phyloP scores from a whole-genome alignment of 2,888 invertebrate genomes.

The Beris chalybata region DNA sequence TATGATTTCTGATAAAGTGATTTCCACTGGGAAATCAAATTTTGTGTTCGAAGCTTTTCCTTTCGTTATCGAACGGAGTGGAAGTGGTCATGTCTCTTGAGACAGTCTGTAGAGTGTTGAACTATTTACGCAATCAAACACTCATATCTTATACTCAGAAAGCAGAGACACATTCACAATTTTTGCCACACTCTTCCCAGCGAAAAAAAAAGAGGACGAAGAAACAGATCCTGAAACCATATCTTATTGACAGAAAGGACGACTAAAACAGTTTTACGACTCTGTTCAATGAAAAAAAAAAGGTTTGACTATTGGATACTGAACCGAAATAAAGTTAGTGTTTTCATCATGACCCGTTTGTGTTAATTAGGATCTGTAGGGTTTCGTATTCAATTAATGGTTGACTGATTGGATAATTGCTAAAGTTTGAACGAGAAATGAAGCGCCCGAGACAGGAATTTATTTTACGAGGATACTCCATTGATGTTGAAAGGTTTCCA shows the following conservation, averaged over 20 bases:
- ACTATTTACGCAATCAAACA: slow-evolving; percentile 33
- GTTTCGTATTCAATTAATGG: slow-evolving; percentile 28
- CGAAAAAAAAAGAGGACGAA: slow-evolving; percentile 4
- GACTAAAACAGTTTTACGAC: slow-evolving; percentile 26
- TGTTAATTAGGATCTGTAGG: slow-evolving; percentile 25
- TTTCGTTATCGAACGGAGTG: slow-evolving; percentile 33
- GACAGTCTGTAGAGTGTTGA: slow-evolving; percentile 25
- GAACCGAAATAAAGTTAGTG: neutral
- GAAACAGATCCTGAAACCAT: slow-evolving; percentile 5
- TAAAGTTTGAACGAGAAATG: slow-evolving; percentile 14
- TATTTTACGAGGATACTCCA: slow-evolving; percentile 6
- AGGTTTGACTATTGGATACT: neutral
- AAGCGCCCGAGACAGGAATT: neutral
- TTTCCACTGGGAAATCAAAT: slow-evolving; percentile 52
- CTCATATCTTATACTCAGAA: slow-evolving; percentile 12
- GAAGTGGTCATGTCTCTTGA: slow-evolving; percentile 37
- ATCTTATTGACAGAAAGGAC: slow-evolving; percentile 19
- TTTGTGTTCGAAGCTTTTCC: slow-evolving; percentile 40
- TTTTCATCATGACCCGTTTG: slow-evolving; percentile 19
- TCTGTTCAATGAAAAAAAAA: slow-evolving; percentile 4
- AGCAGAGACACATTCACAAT: neutral
- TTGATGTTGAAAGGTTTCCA: slow-evolving; percentile 17
- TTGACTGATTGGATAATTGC: slow-evolving; percentile 23
- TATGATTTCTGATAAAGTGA: slow-evolving; percentile 56
- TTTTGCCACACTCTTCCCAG: neutral